Percentiles rank a stretch among this genome's conserved stretches.
Evolutionary conservation across 1,140 invertebrate species (phyloP).

Genomic region (Proctacanthus coquilletti): DNA sequence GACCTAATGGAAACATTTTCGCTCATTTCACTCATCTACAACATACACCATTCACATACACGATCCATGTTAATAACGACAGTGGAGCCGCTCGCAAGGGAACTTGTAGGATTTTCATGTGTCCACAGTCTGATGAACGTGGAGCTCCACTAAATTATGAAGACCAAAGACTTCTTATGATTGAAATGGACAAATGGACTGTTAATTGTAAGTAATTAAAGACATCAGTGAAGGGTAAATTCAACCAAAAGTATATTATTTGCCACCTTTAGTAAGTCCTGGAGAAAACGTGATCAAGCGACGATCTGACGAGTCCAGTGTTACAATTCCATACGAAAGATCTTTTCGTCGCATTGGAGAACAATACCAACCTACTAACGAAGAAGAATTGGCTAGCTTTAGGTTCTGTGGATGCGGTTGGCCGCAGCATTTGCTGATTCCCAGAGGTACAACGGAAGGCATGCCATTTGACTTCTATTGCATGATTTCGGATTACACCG

Average conservation of each 20-base stretch:
- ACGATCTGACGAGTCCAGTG: constrained; percentile 38
- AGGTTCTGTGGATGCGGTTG: constrained; percentile 40
- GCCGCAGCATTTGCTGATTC: constrained; percentile 36
- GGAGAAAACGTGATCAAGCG: constrained; percentile 39
- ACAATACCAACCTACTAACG: constrained; percentile 16
- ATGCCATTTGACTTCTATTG: constrained; percentile 31
- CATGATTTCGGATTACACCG: constrained; percentile 32
- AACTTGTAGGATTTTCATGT: constrained; percentile 43
- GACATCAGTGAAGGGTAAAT: too few species aligned
- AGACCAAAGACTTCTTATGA: constrained; percentile 36
- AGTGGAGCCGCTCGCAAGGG: constrained; percentile 19
- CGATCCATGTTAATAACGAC: constrained; percentile 31
- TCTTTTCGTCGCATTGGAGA: constrained; percentile 42
- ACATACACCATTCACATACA: constrained; percentile 43
- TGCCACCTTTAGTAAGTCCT: constrained; percentile 32
- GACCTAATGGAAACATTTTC: constrained; percentile 34
- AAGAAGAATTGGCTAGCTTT: constrained; percentile 25
- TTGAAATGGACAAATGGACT: constrained; percentile 42
- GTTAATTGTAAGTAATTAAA: constrained; percentile 32
- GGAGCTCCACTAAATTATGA: constrained; percentile 32
- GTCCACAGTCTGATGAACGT: constrained; percentile 38
- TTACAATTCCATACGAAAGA: constrained; percentile 47
- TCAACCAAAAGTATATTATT: too few species aligned
- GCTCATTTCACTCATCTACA: constrained; percentile 47
- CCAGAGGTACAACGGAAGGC: constrained; percentile 31